Conservation (phyloP, 2,113 vertebrate genomes). For the Neolamprologus falcicula region DNA sequence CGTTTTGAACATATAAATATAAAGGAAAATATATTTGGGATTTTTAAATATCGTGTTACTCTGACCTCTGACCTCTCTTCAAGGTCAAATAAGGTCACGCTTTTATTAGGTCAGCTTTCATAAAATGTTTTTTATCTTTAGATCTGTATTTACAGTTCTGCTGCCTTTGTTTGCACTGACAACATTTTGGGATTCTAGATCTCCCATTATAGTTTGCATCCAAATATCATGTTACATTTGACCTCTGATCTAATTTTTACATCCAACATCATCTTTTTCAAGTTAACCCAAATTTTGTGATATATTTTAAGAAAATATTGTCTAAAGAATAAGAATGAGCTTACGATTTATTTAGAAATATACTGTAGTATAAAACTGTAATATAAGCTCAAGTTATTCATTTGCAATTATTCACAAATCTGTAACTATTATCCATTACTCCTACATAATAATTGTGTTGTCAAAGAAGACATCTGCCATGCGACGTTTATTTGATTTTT, state of each 20-base stretch:
- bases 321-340: background rate
- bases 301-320: background rate
- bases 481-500: background rate
- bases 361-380: background rate
- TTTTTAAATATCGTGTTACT: background rate
- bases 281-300: background rate
- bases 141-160: background rate
- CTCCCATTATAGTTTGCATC: background rate
- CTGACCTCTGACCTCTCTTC: background rate
- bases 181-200: background rate
- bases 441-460: background rate
- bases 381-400: background rate
- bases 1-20: rapidly evolving
- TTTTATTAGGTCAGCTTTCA: background rate
- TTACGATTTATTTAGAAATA: background rate
- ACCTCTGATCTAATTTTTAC: background rate
- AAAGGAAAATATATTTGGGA: background rate
- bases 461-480: background rate
- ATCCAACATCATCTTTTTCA: background rate
- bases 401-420: background rate
- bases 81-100: background rate
- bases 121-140: background rate
- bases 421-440: background rate
- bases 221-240: background rate
- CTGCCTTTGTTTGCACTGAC: background rate